phyloP scores from a whole-genome alignment of 2,797 vertebrate genomes.

The Apogon talboti region DNA sequence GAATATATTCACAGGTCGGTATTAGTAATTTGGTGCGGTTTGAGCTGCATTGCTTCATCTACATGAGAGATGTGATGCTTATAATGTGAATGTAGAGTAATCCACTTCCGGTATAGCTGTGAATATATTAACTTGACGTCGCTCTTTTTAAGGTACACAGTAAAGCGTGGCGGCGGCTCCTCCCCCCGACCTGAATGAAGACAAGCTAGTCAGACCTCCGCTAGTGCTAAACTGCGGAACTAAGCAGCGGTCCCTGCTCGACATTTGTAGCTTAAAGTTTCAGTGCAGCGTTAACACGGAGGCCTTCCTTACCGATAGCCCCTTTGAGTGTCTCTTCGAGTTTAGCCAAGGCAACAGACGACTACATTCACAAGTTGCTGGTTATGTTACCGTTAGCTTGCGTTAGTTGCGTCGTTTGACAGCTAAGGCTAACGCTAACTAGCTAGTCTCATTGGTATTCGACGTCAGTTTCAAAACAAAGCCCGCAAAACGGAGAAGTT shows the following conservation, averaged over 20 bases:
- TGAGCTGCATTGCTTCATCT: not conserved
- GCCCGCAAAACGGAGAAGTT: slow-evolving; percentile 62
- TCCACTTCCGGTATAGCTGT: slow-evolving; percentile 9
- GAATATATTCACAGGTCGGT: too few species aligned
- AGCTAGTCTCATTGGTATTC: slow-evolving; percentile 69
- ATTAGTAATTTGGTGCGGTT: too few species aligned
- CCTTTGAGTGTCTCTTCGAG: not conserved
- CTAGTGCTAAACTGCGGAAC: slow-evolving; percentile 71
- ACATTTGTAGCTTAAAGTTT: slow-evolving; percentile 35
- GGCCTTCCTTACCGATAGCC: slow-evolving; percentile 22
- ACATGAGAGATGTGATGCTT: not conserved
- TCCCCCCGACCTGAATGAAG: slow-evolving; percentile 58
- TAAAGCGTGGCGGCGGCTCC: slow-evolving; percentile 72
- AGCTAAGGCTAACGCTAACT: slow-evolving; percentile 80
- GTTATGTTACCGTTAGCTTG: slow-evolving; percentile 58
- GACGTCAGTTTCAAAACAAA: slow-evolving; percentile 80
- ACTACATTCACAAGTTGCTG: slow-evolving; percentile 37
- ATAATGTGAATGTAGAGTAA: slow-evolving; percentile 13
- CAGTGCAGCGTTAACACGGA: slow-evolving; percentile 8
- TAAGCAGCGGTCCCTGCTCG: slow-evolving; percentile 28
- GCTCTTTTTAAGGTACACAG: slow-evolving; percentile 57
- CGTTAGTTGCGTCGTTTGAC: slow-evolving; percentile 71
- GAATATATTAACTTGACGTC: slow-evolving; percentile 4
- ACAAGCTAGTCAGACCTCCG: slow-evolving; percentile 49
- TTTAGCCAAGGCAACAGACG: slow-evolving; percentile 11